These are phyloP conservation scores for Anas platyrhynchos DNA, from an alignment of 2,113 vertebrate genomes.

Conservation along the genomic window DNA sequence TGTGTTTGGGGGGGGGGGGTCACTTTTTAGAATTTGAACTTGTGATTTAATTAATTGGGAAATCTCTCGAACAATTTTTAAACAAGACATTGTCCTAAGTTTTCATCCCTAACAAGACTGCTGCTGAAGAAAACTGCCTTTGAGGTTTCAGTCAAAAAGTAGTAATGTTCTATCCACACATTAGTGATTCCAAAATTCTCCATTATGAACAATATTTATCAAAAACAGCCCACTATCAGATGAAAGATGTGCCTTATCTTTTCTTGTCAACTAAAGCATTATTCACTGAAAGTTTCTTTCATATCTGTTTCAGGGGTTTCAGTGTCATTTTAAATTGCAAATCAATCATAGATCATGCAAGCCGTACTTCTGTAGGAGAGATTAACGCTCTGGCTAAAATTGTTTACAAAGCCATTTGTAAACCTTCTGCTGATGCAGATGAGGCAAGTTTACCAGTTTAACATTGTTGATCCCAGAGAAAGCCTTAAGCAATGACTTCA, in stretches of 20 bases:
- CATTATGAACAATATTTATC: conserved; percentile 95
- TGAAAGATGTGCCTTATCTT: conserved; percentile 95
- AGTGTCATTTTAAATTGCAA: conserved; percentile 96
- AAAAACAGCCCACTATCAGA: conserved; percentile 89
- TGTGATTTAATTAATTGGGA: conserved; percentile 18
- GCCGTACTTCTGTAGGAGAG: conserved; percentile 83
- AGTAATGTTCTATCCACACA: conserved; percentile 86
- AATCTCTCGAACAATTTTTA: conserved; percentile 13
- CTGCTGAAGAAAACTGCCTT: conserved; percentile 66
- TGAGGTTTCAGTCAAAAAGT: conserved; percentile 78
- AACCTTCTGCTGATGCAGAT: conserved; percentile 90
- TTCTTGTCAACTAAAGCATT: conserved; percentile 92
- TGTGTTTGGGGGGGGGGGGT: too few species aligned
- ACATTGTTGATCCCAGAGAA: conserved; percentile 90
- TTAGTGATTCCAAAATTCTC: conserved; percentile 89
- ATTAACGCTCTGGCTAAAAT: conserved; percentile 89
- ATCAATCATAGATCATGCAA: conserved; percentile 95
- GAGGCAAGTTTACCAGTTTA: conserved; percentile 89
- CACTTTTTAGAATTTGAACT: not conserved
- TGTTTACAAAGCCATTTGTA: conserved; percentile 92
- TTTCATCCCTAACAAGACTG: conserved; percentile 31
- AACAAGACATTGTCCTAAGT: conserved; percentile 18
- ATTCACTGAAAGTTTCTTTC: conserved; percentile 93
- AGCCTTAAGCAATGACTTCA: conserved; percentile 99
- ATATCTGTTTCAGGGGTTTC: conserved; percentile 91